Evolutionary conservation across 2,113 vertebrate genomes (phyloP).

Genomic region (Grallaria varia): DNA sequence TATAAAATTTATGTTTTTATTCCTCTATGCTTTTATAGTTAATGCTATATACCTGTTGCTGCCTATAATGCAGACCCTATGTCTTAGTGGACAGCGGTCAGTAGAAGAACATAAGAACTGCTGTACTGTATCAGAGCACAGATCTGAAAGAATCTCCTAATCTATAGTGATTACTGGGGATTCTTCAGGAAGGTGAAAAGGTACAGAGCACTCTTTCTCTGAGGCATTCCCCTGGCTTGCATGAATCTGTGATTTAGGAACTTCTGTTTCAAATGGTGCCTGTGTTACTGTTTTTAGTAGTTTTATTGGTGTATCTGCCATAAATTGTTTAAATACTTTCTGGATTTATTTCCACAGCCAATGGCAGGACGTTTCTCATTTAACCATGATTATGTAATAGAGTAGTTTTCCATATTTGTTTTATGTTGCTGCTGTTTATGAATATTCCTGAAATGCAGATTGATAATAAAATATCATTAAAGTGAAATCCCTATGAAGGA

Average conservation of each 20-base stretch:
- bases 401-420: background rate
- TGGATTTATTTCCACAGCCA: background rate
- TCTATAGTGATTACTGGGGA: background rate
- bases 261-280: background rate
- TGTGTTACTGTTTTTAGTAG: background rate
- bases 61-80: background rate
- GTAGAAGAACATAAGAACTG: background rate
- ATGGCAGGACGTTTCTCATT: background rate
- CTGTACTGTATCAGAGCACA: background rate
- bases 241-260: background rate
- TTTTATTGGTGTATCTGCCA: background rate
- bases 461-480: background rate
- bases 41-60: background rate
- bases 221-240: background rate
- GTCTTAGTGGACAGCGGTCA: background rate
- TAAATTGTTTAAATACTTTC: background rate
- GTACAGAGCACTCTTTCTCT: background rate
- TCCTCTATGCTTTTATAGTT: background rate
- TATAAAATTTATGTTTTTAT: background rate
- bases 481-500: background rate
- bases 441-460: background rate
- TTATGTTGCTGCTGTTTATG: background rate
- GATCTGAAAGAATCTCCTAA: background rate
- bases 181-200: background rate
- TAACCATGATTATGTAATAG: background rate